Percentiles rank a stretch among this genome's conserved stretches.
Evolutionary conservation across 2,888 invertebrate genomes (phyloP).

Genomic region (Tanypteryx hageni): DNA sequence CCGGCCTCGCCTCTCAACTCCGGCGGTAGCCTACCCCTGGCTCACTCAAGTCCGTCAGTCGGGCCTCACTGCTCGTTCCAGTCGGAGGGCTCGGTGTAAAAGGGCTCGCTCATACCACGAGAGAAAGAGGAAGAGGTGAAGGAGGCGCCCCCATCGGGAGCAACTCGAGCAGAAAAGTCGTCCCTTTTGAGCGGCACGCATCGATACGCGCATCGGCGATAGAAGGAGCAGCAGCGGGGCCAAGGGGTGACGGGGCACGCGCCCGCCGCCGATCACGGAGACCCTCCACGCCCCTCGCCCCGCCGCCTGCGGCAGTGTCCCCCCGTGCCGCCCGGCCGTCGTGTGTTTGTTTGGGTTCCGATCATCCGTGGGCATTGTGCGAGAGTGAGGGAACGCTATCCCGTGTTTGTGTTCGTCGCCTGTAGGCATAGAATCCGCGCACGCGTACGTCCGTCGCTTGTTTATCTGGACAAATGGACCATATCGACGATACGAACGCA

Average conservation of each 20-base stretch:
- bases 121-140: neutral
- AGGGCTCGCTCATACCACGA: neutral
- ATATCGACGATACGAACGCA: neutral
- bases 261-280: slow-evolving; percentile 26
- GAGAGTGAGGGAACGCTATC: neutral
- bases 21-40: slow-evolving; percentile 57
- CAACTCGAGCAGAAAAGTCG: slow-evolving; percentile 59
- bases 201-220: slow-evolving; percentile 23
- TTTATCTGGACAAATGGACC: slow-evolving; percentile 15
- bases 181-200: slow-evolving; percentile 47
- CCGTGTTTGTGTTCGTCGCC: neutral
- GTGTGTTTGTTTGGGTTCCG: slow-evolving; percentile 48
- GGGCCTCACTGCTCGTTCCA: slow-evolving; percentile 60
- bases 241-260: slow-evolving; percentile 33
- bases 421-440: neutral
- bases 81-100: slow-evolving; percentile 52
- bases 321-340: neutral
- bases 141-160: slow-evolving; percentile 52
- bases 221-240: slow-evolving; percentile 27
- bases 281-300: neutral
- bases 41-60: slow-evolving; percentile 61
- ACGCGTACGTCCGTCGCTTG: neutral
- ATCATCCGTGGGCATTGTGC: slow-evolving; percentile 7
- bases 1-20: slow-evolving; percentile 50
- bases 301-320: neutral